Evolutionary conservation across 2,797 vertebrate species (phyloP).

Genomic region (Synaphobranchus kaupii): DNA sequence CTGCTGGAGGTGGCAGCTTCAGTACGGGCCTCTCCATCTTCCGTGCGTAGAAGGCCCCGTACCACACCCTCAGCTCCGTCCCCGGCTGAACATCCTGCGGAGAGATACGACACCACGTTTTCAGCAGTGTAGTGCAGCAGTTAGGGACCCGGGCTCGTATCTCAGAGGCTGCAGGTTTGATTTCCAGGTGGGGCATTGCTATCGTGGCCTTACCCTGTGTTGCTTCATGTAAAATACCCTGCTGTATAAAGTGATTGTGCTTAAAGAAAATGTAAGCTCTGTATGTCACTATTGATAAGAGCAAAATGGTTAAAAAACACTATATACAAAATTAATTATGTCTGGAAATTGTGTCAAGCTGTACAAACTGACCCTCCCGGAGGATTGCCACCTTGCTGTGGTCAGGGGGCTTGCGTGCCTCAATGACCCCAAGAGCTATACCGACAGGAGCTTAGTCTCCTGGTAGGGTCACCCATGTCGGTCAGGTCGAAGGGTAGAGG

Average conservation of each 20-base stretch:
- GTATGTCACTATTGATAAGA: background rate
- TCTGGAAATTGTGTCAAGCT: background rate
- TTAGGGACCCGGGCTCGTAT: background rate
- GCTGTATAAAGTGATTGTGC: background rate
- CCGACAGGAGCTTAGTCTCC: no score
- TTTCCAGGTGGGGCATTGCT: background rate
- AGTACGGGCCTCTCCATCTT: constrained; percentile 94
- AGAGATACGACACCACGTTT: background rate
- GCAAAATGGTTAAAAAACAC: background rate
- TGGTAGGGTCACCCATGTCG: no score
- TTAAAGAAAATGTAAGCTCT: background rate
- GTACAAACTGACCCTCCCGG: background rate
- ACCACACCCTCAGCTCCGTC: constrained; percentile 93
- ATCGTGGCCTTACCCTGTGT: no score
- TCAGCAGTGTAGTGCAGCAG: background rate
- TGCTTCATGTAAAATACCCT: background rate
- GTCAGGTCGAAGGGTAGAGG: no score
- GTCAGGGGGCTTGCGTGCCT: no score
- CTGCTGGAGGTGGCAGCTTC: constrained; percentile 69
- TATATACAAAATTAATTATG: background rate
- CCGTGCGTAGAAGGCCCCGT: constrained; percentile 97
- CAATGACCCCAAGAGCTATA: no score
- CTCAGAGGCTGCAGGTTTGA: background rate
- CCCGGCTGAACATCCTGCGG: constrained; percentile 85
- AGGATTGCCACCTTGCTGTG: no score